A percentile compares a stretch with the other conserved stretches of the same genome.
phyloP scores from a whole-genome alignment of 2,888 invertebrate species.

The Machimus rusticus region DNA sequence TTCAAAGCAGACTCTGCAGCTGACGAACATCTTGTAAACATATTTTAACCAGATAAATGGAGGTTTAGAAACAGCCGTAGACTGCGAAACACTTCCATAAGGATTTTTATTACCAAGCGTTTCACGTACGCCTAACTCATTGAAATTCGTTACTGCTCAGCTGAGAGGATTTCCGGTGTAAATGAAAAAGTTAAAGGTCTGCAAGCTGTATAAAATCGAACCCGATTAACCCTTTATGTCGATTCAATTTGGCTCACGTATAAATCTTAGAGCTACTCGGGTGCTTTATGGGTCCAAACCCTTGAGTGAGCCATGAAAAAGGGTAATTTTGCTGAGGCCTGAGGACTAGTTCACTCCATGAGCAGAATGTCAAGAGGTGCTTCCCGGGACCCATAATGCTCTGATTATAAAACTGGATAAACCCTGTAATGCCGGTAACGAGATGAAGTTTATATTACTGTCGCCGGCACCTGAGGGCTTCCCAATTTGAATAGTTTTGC shows the following conservation, averaged over 20 bases:
- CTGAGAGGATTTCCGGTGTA: constrained; percentile 7
- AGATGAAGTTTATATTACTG: background rate
- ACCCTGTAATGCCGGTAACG: background rate
- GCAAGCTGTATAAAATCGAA: constrained; percentile 11
- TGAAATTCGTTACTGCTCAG: constrained; percentile 18
- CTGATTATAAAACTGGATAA: constrained; percentile 28
- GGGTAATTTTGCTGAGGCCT: background rate
- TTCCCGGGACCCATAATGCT: background rate
- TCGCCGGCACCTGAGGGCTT: background rate
- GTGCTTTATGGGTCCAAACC: background rate
- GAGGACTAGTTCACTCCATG: constrained; percentile 18
- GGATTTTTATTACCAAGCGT: background rate
- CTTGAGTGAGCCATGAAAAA: background rate
- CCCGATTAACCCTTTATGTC: constrained; percentile 17
- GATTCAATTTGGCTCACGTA: constrained; percentile 21
- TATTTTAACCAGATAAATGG: constrained; percentile 13
- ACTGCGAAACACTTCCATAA: background rate
- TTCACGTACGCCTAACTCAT: constrained; percentile 5
- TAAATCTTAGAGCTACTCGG: background rate
- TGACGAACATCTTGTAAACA: constrained; percentile 10
- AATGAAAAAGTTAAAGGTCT: constrained; percentile 20
- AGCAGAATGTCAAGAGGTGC: constrained; percentile 7
- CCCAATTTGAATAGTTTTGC: constrained; percentile 11
- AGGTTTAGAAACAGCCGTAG: background rate
- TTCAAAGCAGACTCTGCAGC: background rate